Conservation (phyloP, 2,888 invertebrate species). For the Marronus borbonicus region DNA sequence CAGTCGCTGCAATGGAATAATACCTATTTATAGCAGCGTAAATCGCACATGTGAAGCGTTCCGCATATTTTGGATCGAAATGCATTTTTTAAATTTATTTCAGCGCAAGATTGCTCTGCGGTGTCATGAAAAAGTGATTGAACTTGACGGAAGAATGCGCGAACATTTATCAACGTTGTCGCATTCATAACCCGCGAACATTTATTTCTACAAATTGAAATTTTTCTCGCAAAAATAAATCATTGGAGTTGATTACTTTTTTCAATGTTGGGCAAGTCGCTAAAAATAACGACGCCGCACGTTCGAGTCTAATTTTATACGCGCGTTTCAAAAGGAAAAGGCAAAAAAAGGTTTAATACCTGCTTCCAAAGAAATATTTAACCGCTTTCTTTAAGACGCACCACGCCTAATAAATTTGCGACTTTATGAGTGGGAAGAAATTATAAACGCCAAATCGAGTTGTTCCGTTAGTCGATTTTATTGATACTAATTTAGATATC, state of each 20-base stretch:
- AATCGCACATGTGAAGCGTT: too few relatives aligned
- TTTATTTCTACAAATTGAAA: conserved; percentile 46
- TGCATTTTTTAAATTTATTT: conserved; percentile 17
- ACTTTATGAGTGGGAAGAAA: background rate
- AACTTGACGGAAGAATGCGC: conserved; percentile 40
- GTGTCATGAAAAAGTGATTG: conserved; percentile 20
- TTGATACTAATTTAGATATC: background rate
- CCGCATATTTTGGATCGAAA: background rate
- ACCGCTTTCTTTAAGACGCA: conserved; percentile 10
- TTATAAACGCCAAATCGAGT: background rate
- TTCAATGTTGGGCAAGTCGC: conserved; percentile 33
- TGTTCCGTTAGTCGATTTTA: background rate
- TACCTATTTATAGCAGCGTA: too few relatives aligned
- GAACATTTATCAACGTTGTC: conserved; percentile 40
- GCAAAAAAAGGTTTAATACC: conserved; percentile 13
- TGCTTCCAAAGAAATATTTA: conserved; percentile 19
- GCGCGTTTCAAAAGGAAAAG: conserved; percentile 12
- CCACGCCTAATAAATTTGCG: background rate
- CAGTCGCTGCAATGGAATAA: too few relatives aligned
- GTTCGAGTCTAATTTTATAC: conserved; percentile 31
- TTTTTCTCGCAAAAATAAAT: conserved; percentile 41
- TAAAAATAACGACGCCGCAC: conserved; percentile 27
- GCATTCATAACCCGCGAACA: conserved; percentile 34
- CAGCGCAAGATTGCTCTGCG: background rate
- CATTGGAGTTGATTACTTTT: conserved; percentile 37